Evolutionary conservation across 2,888 invertebrate species (phyloP).

Genomic region (Eupithecia abbreviata): DNA sequence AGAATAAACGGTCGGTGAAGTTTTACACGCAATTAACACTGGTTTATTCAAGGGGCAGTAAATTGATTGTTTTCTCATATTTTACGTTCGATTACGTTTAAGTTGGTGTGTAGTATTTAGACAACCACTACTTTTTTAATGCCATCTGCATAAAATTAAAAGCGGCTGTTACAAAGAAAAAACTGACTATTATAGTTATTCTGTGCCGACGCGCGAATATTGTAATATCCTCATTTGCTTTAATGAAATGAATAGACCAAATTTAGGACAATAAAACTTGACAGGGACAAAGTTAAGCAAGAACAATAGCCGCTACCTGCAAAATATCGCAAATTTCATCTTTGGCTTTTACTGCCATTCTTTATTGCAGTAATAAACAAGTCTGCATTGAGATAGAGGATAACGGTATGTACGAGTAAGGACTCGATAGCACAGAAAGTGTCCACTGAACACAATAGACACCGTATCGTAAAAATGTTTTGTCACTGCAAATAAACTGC

Average conservation of each 20-base stretch:
- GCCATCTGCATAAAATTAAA: neutral
- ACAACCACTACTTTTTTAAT: neutral
- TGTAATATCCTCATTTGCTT: constrained; percentile 45
- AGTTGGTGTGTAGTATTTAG: neutral
- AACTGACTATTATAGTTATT: neutral
- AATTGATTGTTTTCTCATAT: too few relatives aligned
- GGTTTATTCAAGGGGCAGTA: too few relatives aligned
- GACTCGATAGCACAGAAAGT: constrained; percentile 28
- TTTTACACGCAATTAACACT: too few relatives aligned
- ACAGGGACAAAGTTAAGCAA: constrained; percentile 38
- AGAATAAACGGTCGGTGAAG: too few relatives aligned
- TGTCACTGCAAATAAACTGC: constrained; percentile 46
- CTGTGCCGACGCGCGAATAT: constrained; percentile 34
- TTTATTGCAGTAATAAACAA: constrained; percentile 43
- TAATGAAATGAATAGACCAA: constrained; percentile 51
- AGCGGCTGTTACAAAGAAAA: neutral
- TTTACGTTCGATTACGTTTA: neutral
- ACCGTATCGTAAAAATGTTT: constrained; percentile 47
- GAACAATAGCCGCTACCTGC: constrained; percentile 39
- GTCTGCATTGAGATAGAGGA: constrained; percentile 39
- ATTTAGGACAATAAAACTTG: constrained; percentile 52
- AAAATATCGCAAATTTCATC: constrained; percentile 44
- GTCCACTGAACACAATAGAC: constrained; percentile 48
- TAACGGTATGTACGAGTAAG: constrained; percentile 48
- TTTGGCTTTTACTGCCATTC: constrained; percentile 40